phyloP scores from a whole-genome alignment of 2,113 vertebrate genomes.

The Sarotherodon lohbergeri region DNA sequence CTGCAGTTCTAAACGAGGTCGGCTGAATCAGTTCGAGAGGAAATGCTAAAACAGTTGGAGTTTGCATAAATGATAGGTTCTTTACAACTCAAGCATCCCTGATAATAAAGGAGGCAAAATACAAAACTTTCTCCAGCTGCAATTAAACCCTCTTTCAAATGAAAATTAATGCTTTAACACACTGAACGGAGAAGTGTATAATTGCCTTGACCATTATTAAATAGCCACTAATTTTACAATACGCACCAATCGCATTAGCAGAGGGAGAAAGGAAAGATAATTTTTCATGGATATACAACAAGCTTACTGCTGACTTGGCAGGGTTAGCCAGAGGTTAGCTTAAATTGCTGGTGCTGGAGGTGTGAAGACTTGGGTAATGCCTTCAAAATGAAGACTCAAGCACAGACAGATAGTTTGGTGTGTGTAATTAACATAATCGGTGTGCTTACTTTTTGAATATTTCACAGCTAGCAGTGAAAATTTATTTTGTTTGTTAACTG shows the following conservation, averaged over 20 bases:
- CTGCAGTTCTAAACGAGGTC: background rate
- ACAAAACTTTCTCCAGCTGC: background rate
- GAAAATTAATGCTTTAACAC: constrained; percentile 13
- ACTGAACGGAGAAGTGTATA: background rate
- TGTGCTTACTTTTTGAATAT: background rate
- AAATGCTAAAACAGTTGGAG: background rate
- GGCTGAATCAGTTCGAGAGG: background rate
- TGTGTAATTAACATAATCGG: background rate
- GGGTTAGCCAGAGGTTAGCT: constrained; percentile 4
- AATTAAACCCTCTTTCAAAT: constrained; percentile 9
- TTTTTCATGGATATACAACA: constrained; percentile 15
- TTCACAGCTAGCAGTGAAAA: background rate
- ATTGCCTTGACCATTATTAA: background rate
- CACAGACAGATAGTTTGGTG: background rate
- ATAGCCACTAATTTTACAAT: background rate
- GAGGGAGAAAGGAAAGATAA: background rate
- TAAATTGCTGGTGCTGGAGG: background rate
- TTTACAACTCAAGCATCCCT: background rate
- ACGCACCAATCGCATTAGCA: background rate
- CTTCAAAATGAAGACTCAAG: background rate
- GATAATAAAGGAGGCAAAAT: background rate
- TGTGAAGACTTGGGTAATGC: background rate
- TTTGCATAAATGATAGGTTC: background rate
- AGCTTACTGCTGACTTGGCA: background rate
- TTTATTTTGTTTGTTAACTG: background rate